phyloP scores from a whole-genome alignment of 2,888 invertebrate species.

The Athrips mouffetella region DNA sequence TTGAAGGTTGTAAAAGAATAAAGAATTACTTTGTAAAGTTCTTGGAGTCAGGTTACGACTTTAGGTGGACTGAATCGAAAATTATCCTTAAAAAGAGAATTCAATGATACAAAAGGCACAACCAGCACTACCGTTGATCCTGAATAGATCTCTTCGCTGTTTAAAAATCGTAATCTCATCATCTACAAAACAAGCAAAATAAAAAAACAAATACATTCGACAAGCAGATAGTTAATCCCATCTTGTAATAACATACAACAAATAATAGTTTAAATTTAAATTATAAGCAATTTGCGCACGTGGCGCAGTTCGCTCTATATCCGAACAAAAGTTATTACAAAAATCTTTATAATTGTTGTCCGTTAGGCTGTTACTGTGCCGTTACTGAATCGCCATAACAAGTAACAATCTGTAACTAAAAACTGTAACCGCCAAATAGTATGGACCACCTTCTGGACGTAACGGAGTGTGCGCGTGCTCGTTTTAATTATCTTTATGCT shows the following conservation, averaged over 20 bases:
- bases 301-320: conserved; percentile 7
- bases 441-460: conserved; percentile 18
- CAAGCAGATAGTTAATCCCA: neutral
- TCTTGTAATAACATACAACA: neutral
- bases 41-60: too few relatives aligned
- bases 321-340: conserved; percentile 10
- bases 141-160: too few relatives aligned
- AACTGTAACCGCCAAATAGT: conserved; percentile 10
- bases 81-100: too few relatives aligned
- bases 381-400: conserved; percentile 17
- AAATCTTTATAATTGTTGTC: conserved; percentile 19
- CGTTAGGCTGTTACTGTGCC: conserved; percentile 16
- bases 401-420: conserved; percentile 5
- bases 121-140: too few relatives aligned
- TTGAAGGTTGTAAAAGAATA: too few relatives aligned
- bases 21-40: too few relatives aligned
- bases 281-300: conserved; percentile 6
- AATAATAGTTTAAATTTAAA: neutral
- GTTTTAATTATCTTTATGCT: conserved; percentile 14
- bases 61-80: too few relatives aligned
- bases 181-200: too few relatives aligned
- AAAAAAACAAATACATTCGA: too few relatives aligned
- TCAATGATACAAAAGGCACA: too few relatives aligned
- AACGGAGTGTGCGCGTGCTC: conserved; percentile 22
- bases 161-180: too few relatives aligned